A percentile compares a stretch with the other conserved stretches of the same genome.
These are phyloP conservation scores for Octopus bimaculoides DNA, from an alignment of 1,140 invertebrate genomes.

Conservation along the genomic window DNA sequence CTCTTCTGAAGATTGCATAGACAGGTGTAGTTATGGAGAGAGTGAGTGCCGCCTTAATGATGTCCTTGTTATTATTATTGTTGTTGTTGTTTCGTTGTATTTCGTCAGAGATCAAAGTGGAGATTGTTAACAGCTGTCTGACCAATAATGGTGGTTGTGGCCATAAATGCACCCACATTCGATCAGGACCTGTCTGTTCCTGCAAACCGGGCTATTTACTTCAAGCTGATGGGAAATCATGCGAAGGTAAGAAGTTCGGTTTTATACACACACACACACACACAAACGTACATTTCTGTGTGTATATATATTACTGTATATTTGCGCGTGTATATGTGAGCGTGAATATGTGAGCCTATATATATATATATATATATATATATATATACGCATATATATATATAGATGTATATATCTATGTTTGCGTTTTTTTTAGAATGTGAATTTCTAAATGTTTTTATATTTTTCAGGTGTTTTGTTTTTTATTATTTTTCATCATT, in stretches of 20 bases:
- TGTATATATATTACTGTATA: neutral
- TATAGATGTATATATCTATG: neutral
- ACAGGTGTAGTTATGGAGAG: too few species aligned
- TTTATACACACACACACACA: neutral
- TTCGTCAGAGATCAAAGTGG: slow-evolving; percentile 54
- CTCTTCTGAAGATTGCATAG: too few species aligned
- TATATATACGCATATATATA: neutral
- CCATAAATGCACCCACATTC: slow-evolving; percentile 58
- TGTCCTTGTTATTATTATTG: too few species aligned
- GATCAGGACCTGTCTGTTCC: slow-evolving; percentile 55
- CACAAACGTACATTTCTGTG: neutral
- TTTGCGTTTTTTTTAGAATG: neutral
- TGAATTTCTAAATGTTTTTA: neutral
- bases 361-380: neutral
- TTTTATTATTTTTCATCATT: too few species aligned
- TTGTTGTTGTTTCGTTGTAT: neutral
- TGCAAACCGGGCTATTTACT: slow-evolving; percentile 60
- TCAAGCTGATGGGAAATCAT: slow-evolving; percentile 56
- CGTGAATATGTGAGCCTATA: too few species aligned
- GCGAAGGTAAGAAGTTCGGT: slow-evolving; percentile 43
- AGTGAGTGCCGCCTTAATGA: too few species aligned
- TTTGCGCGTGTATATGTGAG: too few species aligned
- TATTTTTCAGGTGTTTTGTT: neutral
- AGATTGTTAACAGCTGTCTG: slow-evolving; percentile 52
- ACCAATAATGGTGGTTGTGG: slow-evolving; percentile 56